These are phyloP conservation scores for Mesitornis unicolor DNA, from an alignment of 2,113 vertebrate genomes.

Conservation along the genomic window DNA sequence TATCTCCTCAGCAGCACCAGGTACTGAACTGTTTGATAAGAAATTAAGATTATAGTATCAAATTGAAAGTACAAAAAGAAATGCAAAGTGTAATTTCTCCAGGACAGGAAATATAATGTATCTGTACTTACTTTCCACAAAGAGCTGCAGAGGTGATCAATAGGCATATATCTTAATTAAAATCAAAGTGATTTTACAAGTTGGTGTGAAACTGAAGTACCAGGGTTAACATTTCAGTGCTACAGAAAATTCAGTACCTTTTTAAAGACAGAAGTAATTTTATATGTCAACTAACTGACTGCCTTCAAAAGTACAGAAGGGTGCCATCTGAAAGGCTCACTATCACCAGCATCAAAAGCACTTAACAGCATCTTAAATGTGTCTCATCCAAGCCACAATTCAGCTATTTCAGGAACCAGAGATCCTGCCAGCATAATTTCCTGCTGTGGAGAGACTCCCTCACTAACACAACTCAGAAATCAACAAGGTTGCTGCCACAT, in stretches of 20 bases:
- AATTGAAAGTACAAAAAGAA: conserved; percentile 25
- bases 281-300: neutral
- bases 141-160: neutral
- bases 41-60: conserved; percentile 19
- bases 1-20: neutral
- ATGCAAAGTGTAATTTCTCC: conserved; percentile 11
- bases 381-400: neutral
- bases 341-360: neutral
- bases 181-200: conserved; percentile 41
- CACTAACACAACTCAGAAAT: neutral
- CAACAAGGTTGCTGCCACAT: neutral
- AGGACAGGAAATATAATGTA: neutral
- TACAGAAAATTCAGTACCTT: neutral
- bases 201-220: neutral
- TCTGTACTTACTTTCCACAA: neutral
- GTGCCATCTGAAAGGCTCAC: neutral
- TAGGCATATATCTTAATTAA: conserved; percentile 51
- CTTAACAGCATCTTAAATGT: neutral
- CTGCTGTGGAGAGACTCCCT: neutral
- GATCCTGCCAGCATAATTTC: neutral
- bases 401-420: neutral
- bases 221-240: conserved; percentile 9
- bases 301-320: neutral
- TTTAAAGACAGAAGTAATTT: neutral
- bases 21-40: neutral